A percentile compares a stretch with the other conserved stretches of the same genome.
Conservation (phyloP, 23 tunicate genomes). For the Halocynthia roretzi region DNA sequence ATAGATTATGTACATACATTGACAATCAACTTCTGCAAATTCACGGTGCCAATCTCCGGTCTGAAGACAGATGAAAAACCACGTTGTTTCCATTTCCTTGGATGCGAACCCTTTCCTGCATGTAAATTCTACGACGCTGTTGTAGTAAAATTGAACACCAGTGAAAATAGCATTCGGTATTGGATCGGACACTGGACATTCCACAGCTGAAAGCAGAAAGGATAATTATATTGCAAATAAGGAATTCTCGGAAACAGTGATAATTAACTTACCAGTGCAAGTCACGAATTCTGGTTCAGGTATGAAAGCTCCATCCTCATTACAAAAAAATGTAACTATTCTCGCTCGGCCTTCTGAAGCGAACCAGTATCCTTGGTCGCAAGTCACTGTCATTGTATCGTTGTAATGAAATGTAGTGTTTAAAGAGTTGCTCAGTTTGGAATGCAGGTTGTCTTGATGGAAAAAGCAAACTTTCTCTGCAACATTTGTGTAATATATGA, state of each 20-base stretch:
- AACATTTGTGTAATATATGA: background rate
- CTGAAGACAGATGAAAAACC: slow-evolving; percentile 37
- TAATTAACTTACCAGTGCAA: slow-evolving; percentile 46
- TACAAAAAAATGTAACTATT: slow-evolving; percentile 34
- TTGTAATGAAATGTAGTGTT: slow-evolving; percentile 16
- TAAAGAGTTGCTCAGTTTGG: slow-evolving; percentile 6
- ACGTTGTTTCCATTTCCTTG: background rate
- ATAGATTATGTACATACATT: slow-evolving; percentile 31
- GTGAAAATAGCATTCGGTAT: slow-evolving; percentile 20
- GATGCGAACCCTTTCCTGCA: slow-evolving; percentile 50
- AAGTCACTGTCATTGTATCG: slow-evolving; percentile 39
- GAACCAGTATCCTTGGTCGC: slow-evolving; percentile 73
- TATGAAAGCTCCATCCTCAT: slow-evolving; percentile 23
- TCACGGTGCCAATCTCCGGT: slow-evolving; percentile 43
- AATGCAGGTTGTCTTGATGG: background rate
- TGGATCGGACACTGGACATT: slow-evolving; percentile 48
- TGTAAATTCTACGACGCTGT: slow-evolving; percentile 16
- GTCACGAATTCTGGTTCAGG: slow-evolving; percentile 43
- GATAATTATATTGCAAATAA: background rate
- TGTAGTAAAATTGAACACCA: slow-evolving; percentile 5
- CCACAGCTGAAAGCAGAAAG: slow-evolving; percentile 26
- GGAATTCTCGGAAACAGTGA: background rate
- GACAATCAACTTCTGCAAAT: slow-evolving; percentile 24
- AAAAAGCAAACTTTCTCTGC: slow-evolving; percentile 15
- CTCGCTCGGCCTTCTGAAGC: slow-evolving; percentile 17